Conservation (phyloP, 2,113 vertebrate genomes). For the Thamnophis sirtalis region DNA sequence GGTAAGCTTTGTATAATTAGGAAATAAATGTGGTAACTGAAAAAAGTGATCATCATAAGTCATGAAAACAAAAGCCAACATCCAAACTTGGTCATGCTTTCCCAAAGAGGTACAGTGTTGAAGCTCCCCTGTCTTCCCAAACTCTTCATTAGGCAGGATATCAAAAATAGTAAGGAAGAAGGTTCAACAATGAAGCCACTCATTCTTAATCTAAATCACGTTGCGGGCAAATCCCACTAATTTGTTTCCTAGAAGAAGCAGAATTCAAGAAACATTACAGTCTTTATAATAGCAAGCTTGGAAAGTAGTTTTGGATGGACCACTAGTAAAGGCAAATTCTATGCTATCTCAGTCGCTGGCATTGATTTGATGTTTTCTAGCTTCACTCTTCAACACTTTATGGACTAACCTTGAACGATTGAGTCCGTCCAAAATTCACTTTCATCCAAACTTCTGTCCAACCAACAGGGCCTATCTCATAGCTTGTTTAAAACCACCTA, state of each 20-base stretch:
- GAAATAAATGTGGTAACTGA: background rate
- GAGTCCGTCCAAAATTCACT: background rate
- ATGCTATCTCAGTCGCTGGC: background rate
- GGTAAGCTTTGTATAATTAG: background rate
- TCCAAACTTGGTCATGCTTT: background rate
- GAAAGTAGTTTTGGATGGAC: background rate
- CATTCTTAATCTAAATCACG: background rate
- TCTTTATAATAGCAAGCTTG: background rate
- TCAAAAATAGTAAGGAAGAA: background rate
- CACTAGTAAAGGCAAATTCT: background rate
- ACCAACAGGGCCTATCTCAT: background rate
- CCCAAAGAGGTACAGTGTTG: background rate
- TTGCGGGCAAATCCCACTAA: background rate
- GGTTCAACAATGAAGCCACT: background rate
- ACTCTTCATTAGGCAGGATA: background rate
- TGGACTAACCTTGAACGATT: background rate
- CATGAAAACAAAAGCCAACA: background rate
- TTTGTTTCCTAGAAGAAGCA: background rate
- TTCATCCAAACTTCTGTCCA: background rate
- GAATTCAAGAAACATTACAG: background rate
- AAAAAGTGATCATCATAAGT: background rate
- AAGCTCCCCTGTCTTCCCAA: background rate
- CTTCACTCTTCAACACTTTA: background rate
- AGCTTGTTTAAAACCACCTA: background rate
- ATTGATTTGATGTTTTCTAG: background rate